Conservation (phyloP, 1,140 invertebrate species). For the Drosophila pseudoobscura region DNA sequence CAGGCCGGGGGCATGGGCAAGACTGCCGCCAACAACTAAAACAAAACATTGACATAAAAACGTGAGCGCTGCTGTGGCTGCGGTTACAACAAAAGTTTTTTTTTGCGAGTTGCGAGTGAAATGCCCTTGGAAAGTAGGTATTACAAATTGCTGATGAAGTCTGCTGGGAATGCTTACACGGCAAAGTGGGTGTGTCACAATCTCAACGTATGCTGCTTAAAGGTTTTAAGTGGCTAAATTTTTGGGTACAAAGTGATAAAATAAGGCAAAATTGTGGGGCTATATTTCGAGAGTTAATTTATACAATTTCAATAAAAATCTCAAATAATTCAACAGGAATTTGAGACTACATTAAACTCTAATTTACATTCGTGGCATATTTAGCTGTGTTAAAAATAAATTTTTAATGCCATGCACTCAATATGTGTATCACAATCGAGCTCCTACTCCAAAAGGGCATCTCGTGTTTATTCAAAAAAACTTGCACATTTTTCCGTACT, state of each 20-base stretch:
- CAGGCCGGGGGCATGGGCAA: neutral
- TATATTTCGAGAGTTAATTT: too few species aligned
- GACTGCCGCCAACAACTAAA: constrained; percentile 55
- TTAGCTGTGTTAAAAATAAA: too few species aligned
- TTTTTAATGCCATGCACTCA: too few species aligned
- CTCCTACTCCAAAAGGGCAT: constrained; percentile 14
- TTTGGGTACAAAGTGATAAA: too few species aligned
- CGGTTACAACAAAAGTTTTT: constrained; percentile 61
- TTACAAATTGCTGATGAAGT: constrained; percentile 61
- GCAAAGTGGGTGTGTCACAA: constrained; percentile 23
- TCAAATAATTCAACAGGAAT: too few species aligned
- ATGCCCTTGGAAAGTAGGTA: constrained; percentile 57
- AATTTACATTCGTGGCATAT: too few species aligned
- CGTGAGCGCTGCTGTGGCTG: constrained; percentile 55
- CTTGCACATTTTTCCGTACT: constrained; percentile 3
- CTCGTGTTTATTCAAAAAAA: constrained; percentile 11
- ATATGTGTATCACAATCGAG: too few species aligned
- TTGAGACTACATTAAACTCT: too few species aligned
- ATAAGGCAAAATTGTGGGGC: too few species aligned
- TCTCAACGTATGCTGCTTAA: constrained; percentile 2
- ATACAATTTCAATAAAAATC: too few species aligned
- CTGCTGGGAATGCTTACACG: constrained; percentile 35
- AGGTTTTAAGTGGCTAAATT: neutral
- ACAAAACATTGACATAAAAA: constrained; percentile 81
- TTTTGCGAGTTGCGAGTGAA: constrained; percentile 10